These are phyloP conservation scores for Capromys pilorides DNA, from an alignment of 2,797 vertebrate genomes.

Conservation along the genomic window DNA sequence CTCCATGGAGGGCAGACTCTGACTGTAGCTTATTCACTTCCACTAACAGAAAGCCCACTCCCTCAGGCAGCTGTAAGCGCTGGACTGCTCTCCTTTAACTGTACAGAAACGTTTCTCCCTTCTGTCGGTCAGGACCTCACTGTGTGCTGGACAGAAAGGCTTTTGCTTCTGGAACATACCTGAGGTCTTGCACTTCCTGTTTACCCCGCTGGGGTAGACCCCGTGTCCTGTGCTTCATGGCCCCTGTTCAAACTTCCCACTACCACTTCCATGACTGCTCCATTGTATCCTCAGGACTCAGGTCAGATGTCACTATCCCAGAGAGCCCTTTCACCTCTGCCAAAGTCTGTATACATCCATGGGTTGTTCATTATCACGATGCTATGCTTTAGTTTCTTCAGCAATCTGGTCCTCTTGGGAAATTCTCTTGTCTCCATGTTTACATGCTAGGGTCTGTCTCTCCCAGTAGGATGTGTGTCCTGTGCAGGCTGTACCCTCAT, in stretches of 20 bases:
- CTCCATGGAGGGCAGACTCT: background rate
- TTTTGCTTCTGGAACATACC: constrained; percentile 51
- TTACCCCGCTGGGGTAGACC: background rate
- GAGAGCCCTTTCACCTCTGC: background rate
- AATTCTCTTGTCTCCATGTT: background rate
- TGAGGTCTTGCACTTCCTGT: background rate
- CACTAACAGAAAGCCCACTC: background rate
- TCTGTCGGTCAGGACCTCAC: background rate
- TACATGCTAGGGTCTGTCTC: background rate
- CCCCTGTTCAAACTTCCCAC: background rate
- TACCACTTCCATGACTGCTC: background rate
- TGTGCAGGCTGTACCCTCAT: background rate
- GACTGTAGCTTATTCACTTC: background rate
- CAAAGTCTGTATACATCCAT: background rate
- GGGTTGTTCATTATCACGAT: background rate
- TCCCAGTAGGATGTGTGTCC: background rate
- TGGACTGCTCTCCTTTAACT: constrained; percentile 2
- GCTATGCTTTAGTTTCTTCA: background rate
- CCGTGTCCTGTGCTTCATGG: background rate
- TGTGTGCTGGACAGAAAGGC: constrained; percentile 1
- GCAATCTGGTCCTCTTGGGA: background rate
- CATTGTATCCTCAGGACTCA: background rate
- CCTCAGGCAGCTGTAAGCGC: background rate
- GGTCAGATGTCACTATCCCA: background rate
- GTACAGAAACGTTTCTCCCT: background rate